Evolutionary conservation across 1,140 invertebrate genomes (phyloP).

Genomic region (Rhopalosiphum padi): DNA sequence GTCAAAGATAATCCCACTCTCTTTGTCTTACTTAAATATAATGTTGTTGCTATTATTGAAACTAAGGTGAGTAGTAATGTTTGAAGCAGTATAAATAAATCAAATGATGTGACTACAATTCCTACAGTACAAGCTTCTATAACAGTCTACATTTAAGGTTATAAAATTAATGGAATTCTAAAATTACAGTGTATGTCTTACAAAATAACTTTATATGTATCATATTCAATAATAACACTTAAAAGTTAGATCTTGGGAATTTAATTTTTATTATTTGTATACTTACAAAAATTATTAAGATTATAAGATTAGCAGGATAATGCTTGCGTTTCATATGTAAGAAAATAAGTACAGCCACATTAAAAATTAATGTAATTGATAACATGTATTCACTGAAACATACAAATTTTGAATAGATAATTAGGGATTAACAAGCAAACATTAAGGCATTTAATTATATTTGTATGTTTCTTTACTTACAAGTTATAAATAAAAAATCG

Average conservation of each 20-base stretch:
- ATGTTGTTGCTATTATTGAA: neutral
- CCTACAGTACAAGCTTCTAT: conserved; percentile 52
- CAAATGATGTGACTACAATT: conserved; percentile 52
- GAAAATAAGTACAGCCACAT: conserved; percentile 43
- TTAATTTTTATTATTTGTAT: neutral
- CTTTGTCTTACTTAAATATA: conserved; percentile 28
- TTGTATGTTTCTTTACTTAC: neutral
- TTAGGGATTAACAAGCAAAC: neutral
- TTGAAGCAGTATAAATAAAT: conserved; percentile 45
- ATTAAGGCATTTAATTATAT: neutral
- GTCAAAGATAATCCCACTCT: conserved; percentile 19
- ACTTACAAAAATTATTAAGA: conserved; percentile 55
- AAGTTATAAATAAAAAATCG: conserved; percentile 52
- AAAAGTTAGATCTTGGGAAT: neutral
- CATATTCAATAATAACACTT: neutral
- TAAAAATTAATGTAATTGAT: conserved; percentile 48
- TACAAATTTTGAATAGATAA: neutral
- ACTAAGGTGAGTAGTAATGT: conserved; percentile 50
- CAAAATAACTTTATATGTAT: neutral
- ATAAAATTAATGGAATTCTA: conserved; percentile 8
- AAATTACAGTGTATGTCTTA: neutral
- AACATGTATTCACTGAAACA: conserved; percentile 51
- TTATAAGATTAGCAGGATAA: conserved; percentile 35
- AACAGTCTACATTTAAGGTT: conserved; percentile 15
- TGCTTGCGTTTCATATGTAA: conserved; percentile 53